Evolutionary conservation across 1,140 invertebrate genomes (phyloP), one percentile per base, ranked within the genome.

Genomic region (Drosophila grimshawi): DNA sequence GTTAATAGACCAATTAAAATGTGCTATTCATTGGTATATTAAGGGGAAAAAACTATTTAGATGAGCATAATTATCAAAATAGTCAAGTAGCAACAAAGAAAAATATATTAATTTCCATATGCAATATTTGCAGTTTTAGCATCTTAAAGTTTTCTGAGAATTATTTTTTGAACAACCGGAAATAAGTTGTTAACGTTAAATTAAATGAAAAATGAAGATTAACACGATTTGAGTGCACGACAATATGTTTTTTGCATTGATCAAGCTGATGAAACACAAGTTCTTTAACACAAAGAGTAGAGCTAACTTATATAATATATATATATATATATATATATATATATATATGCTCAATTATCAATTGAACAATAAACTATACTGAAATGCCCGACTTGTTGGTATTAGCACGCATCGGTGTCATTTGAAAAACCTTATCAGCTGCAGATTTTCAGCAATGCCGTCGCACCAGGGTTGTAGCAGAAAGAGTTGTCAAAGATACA

Each of bases 401-500:
- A 33, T 59, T 59, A 59, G 37, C 53, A 41, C 11, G 41, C 56
- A 46, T 6, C 56, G 29, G 41, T 59, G 56, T 45, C 41, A 46
- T 46, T 59, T 45, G 29, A 4, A 46, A 29, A 27, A 7, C n/a
- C 57, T 60, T 60, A 60, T 60, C 57, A 60, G 57, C 43, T 4
- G 51, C 32, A 52, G 29, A 59, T 32, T 41, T 59, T 59, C 27
- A 57, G 55, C 55, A 45, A 45, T 33, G 56, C 55, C 8, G 49
- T 30, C n/a, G 30, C 29, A 4, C 30, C 55, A 29, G 19, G 37
- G 37, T 57, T 43, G 41, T 19, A 10, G 29, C 29, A 3, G 60
- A 66, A 80, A 65, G 56, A 81, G 72, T 76, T 69, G 62, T 80
- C 72, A 60, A 49, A 80, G 77, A 75, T 79, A 46, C 51, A 78